Percentiles rank a stretch among this genome's conserved stretches.
phyloP scores from a whole-genome alignment of 1,140 invertebrate genomes.

The Papilio helenus region DNA sequence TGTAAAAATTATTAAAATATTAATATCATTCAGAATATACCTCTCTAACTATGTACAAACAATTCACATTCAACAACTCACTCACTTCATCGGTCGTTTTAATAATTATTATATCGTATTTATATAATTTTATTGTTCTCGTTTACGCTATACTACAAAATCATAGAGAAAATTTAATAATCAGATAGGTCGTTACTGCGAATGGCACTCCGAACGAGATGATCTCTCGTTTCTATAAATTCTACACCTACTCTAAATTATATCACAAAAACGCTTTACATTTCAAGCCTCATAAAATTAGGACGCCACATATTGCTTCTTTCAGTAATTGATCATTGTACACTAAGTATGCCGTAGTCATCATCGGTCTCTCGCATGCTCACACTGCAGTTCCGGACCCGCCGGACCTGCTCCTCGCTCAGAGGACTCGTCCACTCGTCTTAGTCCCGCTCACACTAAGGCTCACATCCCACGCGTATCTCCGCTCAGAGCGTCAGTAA shows the following conservation, averaged over 20 bases:
- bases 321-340: conserved; percentile 55
- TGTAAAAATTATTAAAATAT: conserved; percentile 79
- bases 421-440: conserved; percentile 44
- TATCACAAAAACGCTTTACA: conserved; percentile 80
- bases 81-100: conserved; percentile 47
- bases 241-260: conserved; percentile 77
- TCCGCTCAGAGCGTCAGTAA: conserved; percentile 63
- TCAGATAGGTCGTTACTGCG: conserved; percentile 64
- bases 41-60: conserved; percentile 73
- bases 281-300: conserved; percentile 67
- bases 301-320: conserved; percentile 55
- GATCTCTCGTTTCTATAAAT: conserved; percentile 61
- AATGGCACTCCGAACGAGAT: conserved; percentile 78
- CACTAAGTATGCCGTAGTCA: conserved; percentile 49
- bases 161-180: conserved; percentile 60
- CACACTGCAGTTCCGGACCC: conserved; percentile 42
- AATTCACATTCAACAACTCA: conserved; percentile 49
- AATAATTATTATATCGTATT: conserved; percentile 48
- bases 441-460: conserved; percentile 46
- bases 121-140: conserved; percentile 66
- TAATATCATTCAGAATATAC: conserved; percentile 76
- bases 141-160: conserved; percentile 63
- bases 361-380: conserved; percentile 43
- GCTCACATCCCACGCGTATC: conserved; percentile 44
- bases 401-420: conserved; percentile 44